These are phyloP conservation scores for Cotesia congregata DNA, from an alignment of 2,888 invertebrate species.

Conservation along the genomic window DNA sequence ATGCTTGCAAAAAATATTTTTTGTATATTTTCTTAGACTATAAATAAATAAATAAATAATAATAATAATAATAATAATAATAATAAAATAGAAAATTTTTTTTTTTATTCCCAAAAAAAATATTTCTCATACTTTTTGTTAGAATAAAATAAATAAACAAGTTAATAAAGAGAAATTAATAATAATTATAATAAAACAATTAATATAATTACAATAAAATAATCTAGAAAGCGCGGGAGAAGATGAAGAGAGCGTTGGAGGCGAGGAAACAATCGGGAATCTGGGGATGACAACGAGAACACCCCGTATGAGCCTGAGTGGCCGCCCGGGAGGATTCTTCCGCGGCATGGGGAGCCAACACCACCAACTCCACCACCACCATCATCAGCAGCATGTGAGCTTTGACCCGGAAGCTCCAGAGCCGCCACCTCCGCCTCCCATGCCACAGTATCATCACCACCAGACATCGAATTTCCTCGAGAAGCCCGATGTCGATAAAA, in stretches of 20 bases:
- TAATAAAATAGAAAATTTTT: too few species aligned
- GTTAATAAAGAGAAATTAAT: too few species aligned
- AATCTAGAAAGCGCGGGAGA: conserved; percentile 73
- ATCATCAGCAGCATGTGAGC: conserved; percentile 59
- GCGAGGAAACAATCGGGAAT: conserved; percentile 65
- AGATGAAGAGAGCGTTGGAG: conserved; percentile 73
- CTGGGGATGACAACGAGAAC: conserved; percentile 50
- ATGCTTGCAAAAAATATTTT: too few species aligned
- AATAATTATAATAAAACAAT: neutral
- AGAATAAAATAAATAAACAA: too few species aligned
- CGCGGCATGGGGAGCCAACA: conserved; percentile 57
- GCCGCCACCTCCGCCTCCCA: conserved; percentile 70
- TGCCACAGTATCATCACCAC: conserved; percentile 60
- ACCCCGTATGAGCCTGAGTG: conserved; percentile 35
- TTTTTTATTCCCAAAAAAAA: too few species aligned
- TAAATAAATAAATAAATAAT: too few species aligned
- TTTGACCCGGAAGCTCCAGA: conserved; percentile 75
- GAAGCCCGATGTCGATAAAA: conserved; percentile 79
- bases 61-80: too few species aligned
- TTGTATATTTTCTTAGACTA: too few species aligned
- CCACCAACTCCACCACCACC: conserved; percentile 44
- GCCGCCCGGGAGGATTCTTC: conserved; percentile 41
- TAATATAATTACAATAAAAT: neutral
- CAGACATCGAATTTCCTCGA: conserved; percentile 73
- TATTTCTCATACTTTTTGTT: too few species aligned